phyloP scores from a whole-genome alignment of 2,888 invertebrate species.

The Merodon equestris region DNA sequence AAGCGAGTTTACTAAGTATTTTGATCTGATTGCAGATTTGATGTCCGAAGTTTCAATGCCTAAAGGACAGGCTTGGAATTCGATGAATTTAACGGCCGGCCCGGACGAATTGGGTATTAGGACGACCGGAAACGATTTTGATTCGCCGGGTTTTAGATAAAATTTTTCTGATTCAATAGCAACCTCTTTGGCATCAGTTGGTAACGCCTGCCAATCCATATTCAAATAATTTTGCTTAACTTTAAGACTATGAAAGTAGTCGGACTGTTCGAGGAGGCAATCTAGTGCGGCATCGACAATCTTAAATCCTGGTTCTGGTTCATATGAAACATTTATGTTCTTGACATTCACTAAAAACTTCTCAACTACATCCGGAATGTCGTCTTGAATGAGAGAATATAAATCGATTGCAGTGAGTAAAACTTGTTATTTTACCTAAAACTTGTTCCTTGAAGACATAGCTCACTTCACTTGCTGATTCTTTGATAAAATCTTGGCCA shows the following conservation, averaged over 20 bases:
- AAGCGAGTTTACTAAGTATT: constrained; percentile 71
- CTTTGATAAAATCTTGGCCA: not conserved
- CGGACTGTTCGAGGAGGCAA: constrained; percentile 68
- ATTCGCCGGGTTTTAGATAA: constrained; percentile 74
- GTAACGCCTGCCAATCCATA: constrained; percentile 75
- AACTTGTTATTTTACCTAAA: constrained; percentile 17
- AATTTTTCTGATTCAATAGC: constrained; percentile 74
- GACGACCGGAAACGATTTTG: constrained; percentile 72
- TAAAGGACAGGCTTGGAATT: constrained; percentile 73
- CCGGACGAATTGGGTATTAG: constrained; percentile 74
- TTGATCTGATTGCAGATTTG: constrained; percentile 69
- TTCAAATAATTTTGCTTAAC: constrained; percentile 72
- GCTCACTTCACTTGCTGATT: constrained; percentile 18
- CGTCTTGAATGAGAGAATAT: constrained; percentile 3
- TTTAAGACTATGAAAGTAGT: constrained; percentile 73
- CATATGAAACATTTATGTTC: constrained; percentile 71
- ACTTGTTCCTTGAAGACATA: constrained; percentile 31
- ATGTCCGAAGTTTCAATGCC: constrained; percentile 2
- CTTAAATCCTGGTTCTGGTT: constrained; percentile 72
- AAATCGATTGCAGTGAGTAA: not conserved
- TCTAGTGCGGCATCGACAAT: constrained; percentile 72
- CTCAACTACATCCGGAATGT: constrained; percentile 66
- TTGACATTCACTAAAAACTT: constrained; percentile 71
- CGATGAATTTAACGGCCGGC: constrained; percentile 70
- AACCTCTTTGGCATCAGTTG: constrained; percentile 74